Base-by-base conservation (phyloP, 2,113 vertebrate species). In the Triplophysa rosa region DNA sequence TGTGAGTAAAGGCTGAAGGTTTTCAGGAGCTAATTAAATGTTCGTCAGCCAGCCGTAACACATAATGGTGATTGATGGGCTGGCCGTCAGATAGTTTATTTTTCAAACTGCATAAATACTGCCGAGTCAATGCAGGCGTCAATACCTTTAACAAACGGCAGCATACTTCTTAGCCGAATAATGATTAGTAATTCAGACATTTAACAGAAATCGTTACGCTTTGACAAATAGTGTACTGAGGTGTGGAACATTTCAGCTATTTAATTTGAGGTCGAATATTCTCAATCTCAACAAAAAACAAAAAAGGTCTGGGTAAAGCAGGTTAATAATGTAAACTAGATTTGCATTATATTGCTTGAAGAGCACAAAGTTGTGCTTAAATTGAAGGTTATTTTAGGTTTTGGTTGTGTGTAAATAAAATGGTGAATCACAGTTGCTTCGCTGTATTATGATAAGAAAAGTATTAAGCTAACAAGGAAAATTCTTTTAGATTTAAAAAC, bases 61-160 rank as follows among this genome's bases (percentile, higher is more conserved):
- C 83, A 80, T 86, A 87, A 89, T 75, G 70, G 79, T 85, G 84
- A 88, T 64, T 37, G 82, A 89, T 80, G 52, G 79, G 84, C 67
- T 67, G 65, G 8, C 4, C 17, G 40, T 4, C 68, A 24, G 72
- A 76, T 70, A 64, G 83, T 69, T 70, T 52, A 78, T 80, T 68
- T 79, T 67, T 77, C 56, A 21, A 42, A 0, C 21, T 37, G 67
- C 70, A 83, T 80, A 84, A 86, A 86, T 85, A 75, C 67, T 21
- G n/a, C 62, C 3, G 19, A 81, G 83, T 88, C 86, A 81, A 88
- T 87, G 77, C 2, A 16, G 69, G 40, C 78, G 67, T 90, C 80
- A 69, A 83, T n/a, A 12, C 66, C 1, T 62, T 76, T 81, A 81
- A 85, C 76, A 85, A 80, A 88, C 78, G 5, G 21, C 4, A 2